Evolutionary conservation across 2,888 invertebrate species (phyloP).

Genomic region (Petrolisthes cinctipes): DNA sequence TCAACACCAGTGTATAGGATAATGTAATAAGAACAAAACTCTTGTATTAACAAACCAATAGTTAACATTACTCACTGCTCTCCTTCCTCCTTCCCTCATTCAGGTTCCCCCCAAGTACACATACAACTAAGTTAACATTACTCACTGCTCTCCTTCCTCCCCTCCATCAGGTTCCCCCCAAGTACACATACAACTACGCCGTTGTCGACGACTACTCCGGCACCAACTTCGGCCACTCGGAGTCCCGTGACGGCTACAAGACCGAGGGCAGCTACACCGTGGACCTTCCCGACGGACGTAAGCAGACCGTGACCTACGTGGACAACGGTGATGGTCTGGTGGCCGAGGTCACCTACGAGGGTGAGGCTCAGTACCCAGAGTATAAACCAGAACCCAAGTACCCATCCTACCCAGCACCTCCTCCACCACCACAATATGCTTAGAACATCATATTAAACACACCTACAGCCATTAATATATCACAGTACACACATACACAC

Average conservation of each 20-base stretch:
- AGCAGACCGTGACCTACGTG: constrained; percentile 61
- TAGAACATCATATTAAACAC: too few relatives aligned
- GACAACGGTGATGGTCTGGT: constrained; percentile 62
- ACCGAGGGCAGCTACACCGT: constrained; percentile 62
- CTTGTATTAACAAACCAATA: background rate
- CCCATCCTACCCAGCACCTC: constrained; percentile 17
- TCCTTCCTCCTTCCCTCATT: constrained; percentile 16
- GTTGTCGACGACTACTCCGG: constrained; percentile 53
- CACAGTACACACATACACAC: too few relatives aligned
- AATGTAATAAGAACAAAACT: too few relatives aligned
- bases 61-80: constrained; percentile 32
- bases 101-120: constrained; percentile 47
- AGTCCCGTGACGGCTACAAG: constrained; percentile 56
- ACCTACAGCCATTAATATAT: too few relatives aligned
- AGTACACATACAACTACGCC: constrained; percentile 52
- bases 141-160: constrained; percentile 41
- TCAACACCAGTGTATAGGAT: too few relatives aligned
- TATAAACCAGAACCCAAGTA: constrained; percentile 15
- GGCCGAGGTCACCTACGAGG: constrained; percentile 62
- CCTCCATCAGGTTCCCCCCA: constrained; percentile 24
- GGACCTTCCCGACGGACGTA: constrained; percentile 64
- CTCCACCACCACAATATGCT: background rate
- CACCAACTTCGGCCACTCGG: constrained; percentile 40
- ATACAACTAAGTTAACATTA: constrained; percentile 43
- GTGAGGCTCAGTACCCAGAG: constrained; percentile 57